Conservation (phyloP, 2,797 vertebrate genomes). For the Centropyge bicolor region DNA sequence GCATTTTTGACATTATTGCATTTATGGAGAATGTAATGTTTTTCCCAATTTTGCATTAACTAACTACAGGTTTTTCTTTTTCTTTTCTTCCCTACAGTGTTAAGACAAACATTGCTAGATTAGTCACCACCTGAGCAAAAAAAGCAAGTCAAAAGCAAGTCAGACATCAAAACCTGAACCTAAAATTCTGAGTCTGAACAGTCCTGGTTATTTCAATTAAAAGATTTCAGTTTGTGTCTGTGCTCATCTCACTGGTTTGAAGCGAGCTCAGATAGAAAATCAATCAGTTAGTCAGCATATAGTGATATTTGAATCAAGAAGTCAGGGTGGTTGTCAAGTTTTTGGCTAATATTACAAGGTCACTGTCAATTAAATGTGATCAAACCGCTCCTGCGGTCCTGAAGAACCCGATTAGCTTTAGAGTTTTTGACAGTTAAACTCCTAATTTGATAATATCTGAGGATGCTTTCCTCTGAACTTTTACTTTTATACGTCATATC, state of each 20-base stretch:
- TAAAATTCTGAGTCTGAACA: background rate
- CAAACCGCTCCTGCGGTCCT: background rate
- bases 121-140: background rate
- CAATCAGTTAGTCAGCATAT: background rate
- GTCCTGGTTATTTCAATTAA: background rate
- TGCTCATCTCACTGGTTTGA: background rate
- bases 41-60: background rate
- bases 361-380: background rate
- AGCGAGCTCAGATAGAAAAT: background rate
- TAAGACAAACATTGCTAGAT: background rate
- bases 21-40: background rate
- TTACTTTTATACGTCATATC: background rate
- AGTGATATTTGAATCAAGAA: background rate
- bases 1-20: background rate
- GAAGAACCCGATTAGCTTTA: background rate
- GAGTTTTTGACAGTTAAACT: background rate
- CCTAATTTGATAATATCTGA: background rate
- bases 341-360: background rate
- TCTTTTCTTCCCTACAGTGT: background rate
- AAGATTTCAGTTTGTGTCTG: background rate
- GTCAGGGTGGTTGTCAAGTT: background rate
- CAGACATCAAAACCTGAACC: background rate
- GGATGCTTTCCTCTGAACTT: background rate
- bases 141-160: background rate
- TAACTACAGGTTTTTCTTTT: background rate